Conservation (phyloP, 2,888 invertebrate genomes). For the Andrena minutula region DNA sequence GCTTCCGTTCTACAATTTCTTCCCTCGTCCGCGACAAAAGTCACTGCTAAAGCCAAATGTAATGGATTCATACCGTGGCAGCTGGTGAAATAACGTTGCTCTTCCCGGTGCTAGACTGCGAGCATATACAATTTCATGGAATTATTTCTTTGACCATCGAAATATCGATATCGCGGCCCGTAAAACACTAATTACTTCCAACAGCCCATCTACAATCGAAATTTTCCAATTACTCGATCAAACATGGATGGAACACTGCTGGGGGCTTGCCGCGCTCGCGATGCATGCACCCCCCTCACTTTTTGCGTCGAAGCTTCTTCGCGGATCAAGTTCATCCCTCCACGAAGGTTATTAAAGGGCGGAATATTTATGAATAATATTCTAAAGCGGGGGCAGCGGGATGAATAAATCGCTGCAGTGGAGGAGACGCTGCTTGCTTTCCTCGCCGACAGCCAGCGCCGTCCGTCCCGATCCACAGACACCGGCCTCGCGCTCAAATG, state of each 20-base stretch:
- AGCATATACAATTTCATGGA: too few relatives aligned
- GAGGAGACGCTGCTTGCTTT: conserved; percentile 45
- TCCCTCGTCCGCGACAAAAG: neutral
- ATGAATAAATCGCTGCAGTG: conserved; percentile 66
- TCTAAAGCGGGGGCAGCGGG: conserved; percentile 60
- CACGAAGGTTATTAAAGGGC: conserved; percentile 54
- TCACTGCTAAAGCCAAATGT: neutral
- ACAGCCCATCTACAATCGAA: neutral
- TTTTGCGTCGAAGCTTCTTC: neutral
- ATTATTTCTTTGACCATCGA: too few relatives aligned
- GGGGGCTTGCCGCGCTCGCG: too few relatives aligned
- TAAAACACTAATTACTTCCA: neutral
- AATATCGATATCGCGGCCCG: neutral
- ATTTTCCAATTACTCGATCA: conserved; percentile 8
- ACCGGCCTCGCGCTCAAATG: conserved; percentile 50
- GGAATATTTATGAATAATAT: conserved; percentile 75
- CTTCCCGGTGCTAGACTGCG: too few relatives aligned
- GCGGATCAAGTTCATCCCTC: neutral
- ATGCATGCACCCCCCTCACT: too few relatives aligned
- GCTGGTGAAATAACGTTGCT: too few relatives aligned
- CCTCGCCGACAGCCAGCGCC: conserved; percentile 34
- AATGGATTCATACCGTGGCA: too few relatives aligned
- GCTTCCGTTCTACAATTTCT: conserved; percentile 8
- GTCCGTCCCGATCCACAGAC: conserved; percentile 26
- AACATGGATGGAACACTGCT: neutral